These are phyloP conservation scores for Augochlora pura DNA, from an alignment of 1,140 invertebrate species.

Conservation along the genomic window DNA sequence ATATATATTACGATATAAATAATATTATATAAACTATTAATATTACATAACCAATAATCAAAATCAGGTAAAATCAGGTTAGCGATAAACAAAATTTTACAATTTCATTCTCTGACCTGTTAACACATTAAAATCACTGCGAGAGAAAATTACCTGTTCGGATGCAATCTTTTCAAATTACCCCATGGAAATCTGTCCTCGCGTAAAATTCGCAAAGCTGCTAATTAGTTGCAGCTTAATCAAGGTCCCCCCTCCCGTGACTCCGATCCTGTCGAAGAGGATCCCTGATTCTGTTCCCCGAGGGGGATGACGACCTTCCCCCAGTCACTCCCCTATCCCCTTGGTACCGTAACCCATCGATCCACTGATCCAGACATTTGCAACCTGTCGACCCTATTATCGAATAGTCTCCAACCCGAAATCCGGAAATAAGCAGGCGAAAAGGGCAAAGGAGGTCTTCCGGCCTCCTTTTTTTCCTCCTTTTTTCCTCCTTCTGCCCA, in stretches of 20 bases:
- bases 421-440: constrained; percentile 17
- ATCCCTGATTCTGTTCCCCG: constrained; percentile 75
- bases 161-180: no score
- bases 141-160: background rate
- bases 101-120: no score
- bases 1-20: no score
- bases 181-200: no score
- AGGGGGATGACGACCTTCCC: constrained; percentile 70
- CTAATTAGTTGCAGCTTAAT: constrained; percentile 39
- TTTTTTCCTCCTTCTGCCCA: no score
- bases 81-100: no score
- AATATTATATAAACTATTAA: no score
- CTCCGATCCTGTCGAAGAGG: constrained; percentile 71
- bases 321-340: constrained; percentile 63
- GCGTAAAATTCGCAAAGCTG: no score
- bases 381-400: constrained; percentile 66
- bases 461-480: background rate
- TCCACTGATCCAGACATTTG: constrained; percentile 68
- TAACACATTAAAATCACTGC: background rate
- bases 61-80: no score
- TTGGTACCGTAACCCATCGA: constrained; percentile 68
- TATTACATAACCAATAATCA: no score
- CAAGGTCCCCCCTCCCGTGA: constrained; percentile 76
- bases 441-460: constrained; percentile 8
- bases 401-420: constrained; percentile 14